Evolutionary conservation across 1,140 invertebrate species (phyloP), one percentile per base, ranked within the genome.

Genomic region (Bombus consobrinus): DNA sequence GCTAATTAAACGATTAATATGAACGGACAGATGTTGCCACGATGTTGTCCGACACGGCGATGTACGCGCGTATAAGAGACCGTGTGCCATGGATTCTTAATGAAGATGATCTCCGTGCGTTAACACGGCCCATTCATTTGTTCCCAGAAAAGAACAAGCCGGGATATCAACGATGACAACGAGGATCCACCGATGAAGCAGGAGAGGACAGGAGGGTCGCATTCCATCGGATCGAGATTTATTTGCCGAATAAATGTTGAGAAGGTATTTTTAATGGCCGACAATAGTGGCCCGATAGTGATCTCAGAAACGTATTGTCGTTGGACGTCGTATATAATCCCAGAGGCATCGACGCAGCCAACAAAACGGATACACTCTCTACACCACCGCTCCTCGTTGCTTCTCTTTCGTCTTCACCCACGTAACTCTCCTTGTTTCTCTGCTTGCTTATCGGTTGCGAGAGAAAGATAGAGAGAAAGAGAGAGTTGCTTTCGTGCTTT

Each of bases 271-370:
- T 93, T 93, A 90, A 93, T 93, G 90, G 91, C 88, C 88, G 89
- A 93, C 87, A 88, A 91, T 88, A 90, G 87, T 85, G 87, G 79
- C 77, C 83, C 84, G 93, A 93, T 93, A 93, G 90, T 90, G 88
- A 93, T 93, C 92, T 92, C 82, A 91, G 87, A 91, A 90, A 92
- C 83, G 90, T 90, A 94, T 94, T 93, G 91, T 93, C 92, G 88
- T 89, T 86, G 90, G 77, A 84, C 89, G 88, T 91, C 88, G 89
- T 89, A 91, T 93, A 93, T 94, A 94, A 94, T 92, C 87, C 91
- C 86, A 83, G 87, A 91, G 88, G 92, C 89, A 93, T 93, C 91
- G 92, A 93, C 90, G 91, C 87, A 87, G 78, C 87, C 87, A 88
- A 91, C 90, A 90, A 93, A 93, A 91, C 89, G 88, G 79, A 91